phyloP scores from a whole-genome alignment of 2,797 vertebrate genomes.

The Gymnopithys bicolor region DNA sequence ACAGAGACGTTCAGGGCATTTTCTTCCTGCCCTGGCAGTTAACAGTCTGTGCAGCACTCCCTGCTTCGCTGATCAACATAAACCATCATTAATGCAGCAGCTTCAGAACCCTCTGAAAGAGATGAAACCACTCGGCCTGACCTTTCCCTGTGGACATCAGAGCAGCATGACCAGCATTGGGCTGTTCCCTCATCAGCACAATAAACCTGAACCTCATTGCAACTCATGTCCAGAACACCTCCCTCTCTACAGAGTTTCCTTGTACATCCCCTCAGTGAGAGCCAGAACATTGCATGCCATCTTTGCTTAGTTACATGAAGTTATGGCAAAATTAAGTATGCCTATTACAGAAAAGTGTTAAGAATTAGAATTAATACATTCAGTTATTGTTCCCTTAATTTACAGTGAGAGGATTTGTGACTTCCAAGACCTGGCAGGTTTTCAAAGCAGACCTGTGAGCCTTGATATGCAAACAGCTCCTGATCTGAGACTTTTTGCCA shows the following conservation, averaged over 20 bases:
- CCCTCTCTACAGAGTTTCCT: not conserved
- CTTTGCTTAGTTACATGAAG: not conserved
- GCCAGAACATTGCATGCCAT: not conserved
- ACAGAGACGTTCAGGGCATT: not conserved
- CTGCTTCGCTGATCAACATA: not conserved
- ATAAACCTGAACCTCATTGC: not conserved
- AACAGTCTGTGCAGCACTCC: not conserved
- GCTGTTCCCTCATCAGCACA: not conserved
- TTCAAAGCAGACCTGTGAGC: conserved; percentile 48
- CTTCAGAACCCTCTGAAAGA: conserved; percentile 2
- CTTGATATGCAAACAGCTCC: conserved; percentile 44
- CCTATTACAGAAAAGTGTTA: not conserved
- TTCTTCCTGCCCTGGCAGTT: not conserved
- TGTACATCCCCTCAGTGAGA: not conserved
- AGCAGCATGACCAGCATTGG: not conserved
- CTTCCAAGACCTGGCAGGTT: conserved; percentile 42
- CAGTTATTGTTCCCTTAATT: conserved; percentile 20
- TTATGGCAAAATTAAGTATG: conserved; percentile 6
- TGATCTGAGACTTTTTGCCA: conserved; percentile 60
- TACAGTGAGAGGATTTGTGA: conserved; percentile 13
- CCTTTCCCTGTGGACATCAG: not conserved
- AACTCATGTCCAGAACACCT: not conserved
- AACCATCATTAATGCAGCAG: not conserved
- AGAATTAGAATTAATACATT: conserved; percentile 32
- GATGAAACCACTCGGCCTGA: not conserved